phyloP scores from a whole-genome alignment of 2,797 vertebrate genomes.

The Chelon auratus region DNA sequence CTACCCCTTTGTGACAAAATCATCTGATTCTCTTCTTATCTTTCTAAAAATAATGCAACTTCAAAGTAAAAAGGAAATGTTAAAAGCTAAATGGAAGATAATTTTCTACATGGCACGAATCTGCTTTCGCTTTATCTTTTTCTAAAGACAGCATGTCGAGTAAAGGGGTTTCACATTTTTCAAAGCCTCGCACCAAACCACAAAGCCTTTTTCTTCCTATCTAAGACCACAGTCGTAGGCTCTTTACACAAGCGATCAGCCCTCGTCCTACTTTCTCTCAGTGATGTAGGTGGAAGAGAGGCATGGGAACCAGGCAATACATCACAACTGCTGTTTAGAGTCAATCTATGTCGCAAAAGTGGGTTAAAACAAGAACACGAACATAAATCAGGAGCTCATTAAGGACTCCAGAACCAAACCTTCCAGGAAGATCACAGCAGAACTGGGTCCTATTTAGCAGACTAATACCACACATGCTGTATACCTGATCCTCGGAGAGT shows the following conservation, averaged over 20 bases:
- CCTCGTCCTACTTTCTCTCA: slow-evolving; percentile 62
- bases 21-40: not conserved
- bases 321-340: slow-evolving; percentile 61
- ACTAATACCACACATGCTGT: slow-evolving; percentile 51
- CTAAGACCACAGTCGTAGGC: slow-evolving; percentile 23
- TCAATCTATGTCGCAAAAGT: slow-evolving; percentile 63
- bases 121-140: slow-evolving; percentile 5
- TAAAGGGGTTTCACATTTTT: slow-evolving; percentile 5
- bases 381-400: slow-evolving; percentile 79
- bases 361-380: slow-evolving; percentile 67
- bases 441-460: slow-evolving; percentile 36
- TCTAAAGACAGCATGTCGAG: slow-evolving; percentile 1
- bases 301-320: slow-evolving; percentile 38
- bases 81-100: not conserved
- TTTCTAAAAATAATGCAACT: not conserved
- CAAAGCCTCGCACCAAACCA: slow-evolving; percentile 15
- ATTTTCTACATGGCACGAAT: slow-evolving; percentile 10
- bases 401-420: slow-evolving; percentile 51
- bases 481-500: slow-evolving; percentile 49
- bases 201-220: slow-evolving; percentile 32
- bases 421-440: slow-evolving; percentile 56
- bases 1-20: no score
- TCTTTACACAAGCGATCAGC: slow-evolving; percentile 44
- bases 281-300: slow-evolving; percentile 43
- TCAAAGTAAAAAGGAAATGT: not conserved